Evolutionary conservation across 2,797 vertebrate species (phyloP).

Genomic region (Leuciscus waleckii): DNA sequence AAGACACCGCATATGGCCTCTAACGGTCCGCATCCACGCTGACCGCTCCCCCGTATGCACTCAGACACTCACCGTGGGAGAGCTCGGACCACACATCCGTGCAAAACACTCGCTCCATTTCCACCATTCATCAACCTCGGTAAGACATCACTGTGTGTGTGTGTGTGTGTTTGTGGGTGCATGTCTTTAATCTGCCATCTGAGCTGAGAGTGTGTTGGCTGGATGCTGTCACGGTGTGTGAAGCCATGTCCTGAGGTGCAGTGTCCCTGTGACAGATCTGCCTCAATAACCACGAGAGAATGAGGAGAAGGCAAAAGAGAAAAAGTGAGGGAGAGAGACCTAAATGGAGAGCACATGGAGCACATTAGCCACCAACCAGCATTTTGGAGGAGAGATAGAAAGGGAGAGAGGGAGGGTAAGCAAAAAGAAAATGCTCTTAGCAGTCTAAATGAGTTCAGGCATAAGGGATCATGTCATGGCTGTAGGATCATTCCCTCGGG

Average conservation of each 20-base stretch:
- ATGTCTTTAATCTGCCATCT: conserved; percentile 61
- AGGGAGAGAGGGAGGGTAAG: neutral
- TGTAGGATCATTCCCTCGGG: conserved; percentile 32
- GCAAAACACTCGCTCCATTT: conserved; percentile 16
- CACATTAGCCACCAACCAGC: conserved; percentile 36
- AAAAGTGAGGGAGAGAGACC: conserved; percentile 3
- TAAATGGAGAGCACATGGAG: conserved; percentile 34
- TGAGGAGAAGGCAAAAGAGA: conserved; percentile 24
- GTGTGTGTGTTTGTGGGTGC: conserved; percentile 1
- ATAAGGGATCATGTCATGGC: conserved; percentile 42
- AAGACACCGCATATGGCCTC: conserved; percentile 35
- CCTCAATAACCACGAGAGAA: conserved; percentile 39
- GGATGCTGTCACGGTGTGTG: conserved; percentile 46
- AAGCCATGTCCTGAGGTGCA: conserved; percentile 55
- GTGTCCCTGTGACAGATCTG: conserved; percentile 52
- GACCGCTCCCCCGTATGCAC: neutral
- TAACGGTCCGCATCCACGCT: neutral
- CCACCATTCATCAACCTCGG: conserved; percentile 42
- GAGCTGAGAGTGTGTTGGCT: conserved; percentile 48
- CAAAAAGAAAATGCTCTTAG: neutral
- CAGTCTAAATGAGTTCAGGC: conserved; percentile 41
- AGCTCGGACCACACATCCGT: conserved; percentile 20
- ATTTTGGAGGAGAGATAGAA: conserved; percentile 7
- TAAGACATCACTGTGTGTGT: conserved; percentile 45
- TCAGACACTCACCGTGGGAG: conserved; percentile 21